These are phyloP conservation scores for Coranthus polyacanthus DNA, from an alignment of 2,797 vertebrate genomes.

Conservation along the genomic window DNA sequence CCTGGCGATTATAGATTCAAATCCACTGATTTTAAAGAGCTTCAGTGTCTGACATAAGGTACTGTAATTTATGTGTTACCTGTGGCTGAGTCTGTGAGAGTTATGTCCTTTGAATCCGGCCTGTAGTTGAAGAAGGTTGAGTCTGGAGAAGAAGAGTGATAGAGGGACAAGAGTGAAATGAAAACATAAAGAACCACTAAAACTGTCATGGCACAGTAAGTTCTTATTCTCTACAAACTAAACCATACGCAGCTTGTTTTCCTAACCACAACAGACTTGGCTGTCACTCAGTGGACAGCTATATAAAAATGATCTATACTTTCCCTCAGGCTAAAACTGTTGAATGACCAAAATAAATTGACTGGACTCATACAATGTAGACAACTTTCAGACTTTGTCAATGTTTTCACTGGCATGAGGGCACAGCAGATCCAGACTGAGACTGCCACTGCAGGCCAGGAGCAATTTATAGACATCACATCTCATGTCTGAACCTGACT, in stretches of 20 bases:
- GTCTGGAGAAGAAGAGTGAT: slow-evolving; percentile 64
- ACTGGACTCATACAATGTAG: slow-evolving; percentile 39
- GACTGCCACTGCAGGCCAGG: slow-evolving; percentile 39
- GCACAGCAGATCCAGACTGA: slow-evolving; percentile 20
- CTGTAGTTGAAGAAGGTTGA: slow-evolving; percentile 56
- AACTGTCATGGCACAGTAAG: slow-evolving; percentile 10
- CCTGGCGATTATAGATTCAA: slow-evolving; percentile 10
- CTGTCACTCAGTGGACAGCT: slow-evolving; percentile 53
- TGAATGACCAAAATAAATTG: slow-evolving; percentile 68
- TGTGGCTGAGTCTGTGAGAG: slow-evolving; percentile 67
- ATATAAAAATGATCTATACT: slow-evolving; percentile 52
- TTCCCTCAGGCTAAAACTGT: slow-evolving; percentile 58
- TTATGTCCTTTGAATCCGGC: slow-evolving; percentile 70
- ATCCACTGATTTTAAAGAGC: slow-evolving; percentile 5
- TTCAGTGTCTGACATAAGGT: neutral
- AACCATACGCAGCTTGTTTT: slow-evolving; percentile 50
- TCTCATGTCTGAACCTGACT: slow-evolving; percentile 39
- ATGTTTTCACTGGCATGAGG: slow-evolving; percentile 73
- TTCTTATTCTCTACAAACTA: slow-evolving; percentile 25
- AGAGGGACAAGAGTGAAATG: slow-evolving; percentile 16
- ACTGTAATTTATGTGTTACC: slow-evolving; percentile 58
- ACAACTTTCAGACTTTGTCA: slow-evolving; percentile 59
- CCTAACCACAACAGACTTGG: slow-evolving; percentile 21
- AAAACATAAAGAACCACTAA: slow-evolving; percentile 38
- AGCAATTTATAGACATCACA: slow-evolving; percentile 64